Base-by-base conservation (phyloP, 2,888 invertebrate species). In the Lochmaea capreae region DNA sequence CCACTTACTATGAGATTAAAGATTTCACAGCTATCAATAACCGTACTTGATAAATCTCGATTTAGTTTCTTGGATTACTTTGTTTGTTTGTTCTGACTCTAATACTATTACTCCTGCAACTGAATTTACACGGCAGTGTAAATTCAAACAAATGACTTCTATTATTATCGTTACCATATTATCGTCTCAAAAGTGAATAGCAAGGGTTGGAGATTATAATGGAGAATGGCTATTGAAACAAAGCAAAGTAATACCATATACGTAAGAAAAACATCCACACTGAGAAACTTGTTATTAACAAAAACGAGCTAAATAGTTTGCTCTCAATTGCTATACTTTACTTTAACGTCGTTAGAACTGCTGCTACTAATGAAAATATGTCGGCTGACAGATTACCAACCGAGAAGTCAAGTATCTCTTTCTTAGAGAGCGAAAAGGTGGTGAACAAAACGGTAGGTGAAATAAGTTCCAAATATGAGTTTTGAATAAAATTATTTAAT, bases 121-220 rank as follows among this genome's bases (percentile, higher is more conserved):
- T 18, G 3, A 63, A 43, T 63, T 63, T 42, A 9, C 43, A 62
- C 42, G 42, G n/a, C n/a, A n/a, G n/a, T n/a, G 18, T 16, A 16
- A 62, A 16, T 43, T 62, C 18, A 43, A 63, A 63, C 62, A 63
- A 63, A 43, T 11, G 43, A 43, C 11, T 9, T 39, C 43, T 43
- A 63, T 39, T 43, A 63, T 39, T 61, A 61, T 14, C 59, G 59
- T 22, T 18, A 33, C 26, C 11, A 18, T 57, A 57, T n/a, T n/a
- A n/a, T 57, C 22, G 22, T 57, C 22, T 57, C n/a, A 3, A 22
- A 39, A 33, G 61, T 33, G 14, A 39, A 39, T n/a, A 33, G 54
- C 26, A 63, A 63, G 62, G 62, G 16, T 6, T 39, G 42, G 18
- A 16, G 12, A n/a, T 42, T 63, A 18, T 63, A 63, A 63, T 43